phyloP scores from a whole-genome alignment of 92 coral and sea anemone species.

The Parazoanthus darwini region DNA sequence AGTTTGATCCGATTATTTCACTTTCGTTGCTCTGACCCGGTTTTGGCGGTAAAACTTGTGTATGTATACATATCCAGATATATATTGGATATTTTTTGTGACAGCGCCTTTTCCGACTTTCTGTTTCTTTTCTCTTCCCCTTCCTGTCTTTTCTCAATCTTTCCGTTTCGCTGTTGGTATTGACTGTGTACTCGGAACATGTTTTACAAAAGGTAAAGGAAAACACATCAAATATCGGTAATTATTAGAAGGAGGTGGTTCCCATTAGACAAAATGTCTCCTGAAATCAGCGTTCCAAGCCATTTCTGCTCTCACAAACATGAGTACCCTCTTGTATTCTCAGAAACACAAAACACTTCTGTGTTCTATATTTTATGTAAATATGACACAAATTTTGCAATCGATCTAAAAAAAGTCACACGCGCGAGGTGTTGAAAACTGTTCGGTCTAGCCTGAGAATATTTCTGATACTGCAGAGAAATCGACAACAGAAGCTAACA shows the following conservation, averaged over 20 bases:
- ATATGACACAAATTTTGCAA: background rate
- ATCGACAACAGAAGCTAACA: background rate
- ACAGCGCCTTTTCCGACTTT: background rate
- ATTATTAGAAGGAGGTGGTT: background rate
- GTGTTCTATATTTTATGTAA: background rate
- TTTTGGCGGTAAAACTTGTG: too few relatives aligned
- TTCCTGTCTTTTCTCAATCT: background rate
- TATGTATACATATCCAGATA: too few relatives aligned
- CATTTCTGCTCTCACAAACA: too few relatives aligned
- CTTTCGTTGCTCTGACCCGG: background rate
- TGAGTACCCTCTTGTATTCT: background rate
- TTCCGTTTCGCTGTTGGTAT: background rate
- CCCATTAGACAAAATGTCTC: background rate
- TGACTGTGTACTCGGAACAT: background rate
- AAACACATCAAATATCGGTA: background rate
- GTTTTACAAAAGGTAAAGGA: background rate
- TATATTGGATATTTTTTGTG: too few relatives aligned
- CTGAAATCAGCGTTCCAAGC: too few relatives aligned
- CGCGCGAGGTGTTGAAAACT: background rate
- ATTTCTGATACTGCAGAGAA: background rate
- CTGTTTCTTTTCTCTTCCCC: background rate
- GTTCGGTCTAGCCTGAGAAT: too few relatives aligned
- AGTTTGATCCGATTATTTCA: too few relatives aligned
- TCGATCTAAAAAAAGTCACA: too few relatives aligned
- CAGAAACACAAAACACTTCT: background rate